Conservation (phyloP, 2,113 vertebrate species). For the Cyprinodon tularosa region DNA sequence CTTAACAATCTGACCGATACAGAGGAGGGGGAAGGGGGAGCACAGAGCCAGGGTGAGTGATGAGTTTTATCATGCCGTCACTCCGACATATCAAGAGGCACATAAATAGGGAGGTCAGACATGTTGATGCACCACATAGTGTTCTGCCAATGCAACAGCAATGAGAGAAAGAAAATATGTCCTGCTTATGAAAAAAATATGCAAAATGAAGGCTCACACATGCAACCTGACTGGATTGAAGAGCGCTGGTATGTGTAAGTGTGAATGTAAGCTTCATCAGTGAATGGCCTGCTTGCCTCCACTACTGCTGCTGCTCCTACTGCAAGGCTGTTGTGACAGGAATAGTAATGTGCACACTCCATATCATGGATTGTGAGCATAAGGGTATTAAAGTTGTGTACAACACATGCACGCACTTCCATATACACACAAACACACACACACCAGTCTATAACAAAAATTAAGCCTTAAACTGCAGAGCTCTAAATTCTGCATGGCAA, state of each 20-base stretch:
- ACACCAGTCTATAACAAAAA: not conserved
- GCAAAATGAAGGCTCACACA: conserved; percentile 13
- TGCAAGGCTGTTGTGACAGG: conserved; percentile 82
- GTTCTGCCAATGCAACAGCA: conserved; percentile 25
- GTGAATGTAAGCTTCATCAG: conserved; percentile 26
- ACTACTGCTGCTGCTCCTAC: conserved; percentile 73
- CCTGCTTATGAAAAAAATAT: conserved; percentile 7
- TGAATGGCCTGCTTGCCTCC: conserved; percentile 58
- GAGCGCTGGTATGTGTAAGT: conserved; percentile 28
- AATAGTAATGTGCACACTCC: conserved; percentile 78
- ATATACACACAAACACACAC: conserved; percentile 1
- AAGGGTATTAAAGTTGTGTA: conserved; percentile 54
- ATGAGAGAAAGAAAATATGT: conserved; percentile 10
- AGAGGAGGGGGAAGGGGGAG: conserved; percentile 93
- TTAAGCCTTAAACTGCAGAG: conserved; percentile 23
- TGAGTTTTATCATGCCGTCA: conserved; percentile 71
- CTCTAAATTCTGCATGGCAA: conserved; percentile 31
- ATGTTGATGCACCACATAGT: conserved; percentile 36
- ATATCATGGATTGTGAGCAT: conserved; percentile 51
- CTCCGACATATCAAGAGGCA: conserved; percentile 26
- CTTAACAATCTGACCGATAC: conserved; percentile 97
- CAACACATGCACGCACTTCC: conserved; percentile 4
- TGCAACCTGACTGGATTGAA: conserved; percentile 20
- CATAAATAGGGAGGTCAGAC: conserved; percentile 26
- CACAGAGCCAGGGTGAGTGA: conserved; percentile 91